Evolutionary conservation across 2,888 invertebrate genomes (phyloP).

Genomic region (Quadriops clusia): DNA sequence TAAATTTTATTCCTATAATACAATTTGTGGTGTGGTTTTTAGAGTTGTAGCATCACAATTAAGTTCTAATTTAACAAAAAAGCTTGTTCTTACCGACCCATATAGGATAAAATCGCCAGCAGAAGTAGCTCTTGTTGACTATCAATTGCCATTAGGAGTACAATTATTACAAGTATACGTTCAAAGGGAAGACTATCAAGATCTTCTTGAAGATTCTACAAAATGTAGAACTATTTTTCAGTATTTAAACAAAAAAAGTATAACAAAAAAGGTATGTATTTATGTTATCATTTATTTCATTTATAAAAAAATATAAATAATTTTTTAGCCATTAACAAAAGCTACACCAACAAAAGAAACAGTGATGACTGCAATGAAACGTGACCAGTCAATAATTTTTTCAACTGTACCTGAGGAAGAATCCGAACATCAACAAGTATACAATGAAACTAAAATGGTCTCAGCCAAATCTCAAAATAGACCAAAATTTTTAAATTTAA

Average conservation of each 20-base stretch:
- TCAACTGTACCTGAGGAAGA: slow-evolving; percentile 76
- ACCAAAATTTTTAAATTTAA: slow-evolving; percentile 34
- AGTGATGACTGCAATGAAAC: slow-evolving; percentile 52
- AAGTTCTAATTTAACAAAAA: slow-evolving; percentile 61
- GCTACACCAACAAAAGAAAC: slow-evolving; percentile 33
- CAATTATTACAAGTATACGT: slow-evolving; percentile 71
- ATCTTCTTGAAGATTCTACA: slow-evolving; percentile 38
- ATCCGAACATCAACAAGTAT: slow-evolving; percentile 24
- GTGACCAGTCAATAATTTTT: slow-evolving; percentile 69
- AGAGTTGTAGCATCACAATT: slow-evolving; percentile 76
- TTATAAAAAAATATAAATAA: slow-evolving; percentile 3
- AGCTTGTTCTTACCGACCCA: slow-evolving; percentile 70
- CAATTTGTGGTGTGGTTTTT: slow-evolving; percentile 22
- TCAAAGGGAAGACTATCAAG: slow-evolving; percentile 47
- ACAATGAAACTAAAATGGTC: slow-evolving; percentile 16
- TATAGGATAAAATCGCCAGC: slow-evolving; percentile 74
- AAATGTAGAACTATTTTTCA: slow-evolving; percentile 34
- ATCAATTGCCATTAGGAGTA: slow-evolving; percentile 68
- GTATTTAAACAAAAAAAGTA: slow-evolving; percentile 15
- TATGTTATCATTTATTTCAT: not conserved
- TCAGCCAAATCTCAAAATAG: slow-evolving; percentile 21
- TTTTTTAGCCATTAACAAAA: slow-evolving; percentile 9
- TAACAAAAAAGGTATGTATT: slow-evolving; percentile 5
- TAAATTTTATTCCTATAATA: no score
- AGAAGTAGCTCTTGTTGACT: slow-evolving; percentile 51